phyloP scores from a whole-genome alignment of 2,113 vertebrate species.

The Rhea americana region DNA sequence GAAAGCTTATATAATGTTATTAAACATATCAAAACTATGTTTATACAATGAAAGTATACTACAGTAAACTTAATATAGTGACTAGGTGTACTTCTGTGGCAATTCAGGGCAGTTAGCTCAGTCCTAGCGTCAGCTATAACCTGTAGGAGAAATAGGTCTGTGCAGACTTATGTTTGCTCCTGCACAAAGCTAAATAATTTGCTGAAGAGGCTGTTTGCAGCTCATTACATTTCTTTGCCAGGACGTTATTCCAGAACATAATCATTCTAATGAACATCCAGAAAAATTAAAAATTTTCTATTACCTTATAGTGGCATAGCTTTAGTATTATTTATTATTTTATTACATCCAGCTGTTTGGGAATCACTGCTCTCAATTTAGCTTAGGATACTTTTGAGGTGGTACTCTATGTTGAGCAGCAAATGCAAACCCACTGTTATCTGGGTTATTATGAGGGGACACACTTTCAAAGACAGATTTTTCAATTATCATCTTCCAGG shows the following conservation, averaged over 20 bases:
- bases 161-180: background rate
- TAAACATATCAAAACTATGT: background rate
- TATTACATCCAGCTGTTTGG: background rate
- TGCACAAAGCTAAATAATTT: background rate
- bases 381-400: background rate
- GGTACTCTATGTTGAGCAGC: background rate
- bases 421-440: background rate
- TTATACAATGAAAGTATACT: background rate
- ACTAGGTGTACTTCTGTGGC: background rate
- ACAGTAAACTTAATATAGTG: background rate
- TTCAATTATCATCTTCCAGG: background rate
- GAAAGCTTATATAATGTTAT: background rate
- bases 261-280: background rate
- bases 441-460: background rate
- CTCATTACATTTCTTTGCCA: background rate
- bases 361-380: background rate
- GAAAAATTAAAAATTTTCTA: background rate
- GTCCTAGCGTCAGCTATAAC: background rate
- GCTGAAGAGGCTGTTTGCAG: background rate
- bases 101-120: background rate
- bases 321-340: background rate
- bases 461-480: background rate
- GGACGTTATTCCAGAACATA: background rate
- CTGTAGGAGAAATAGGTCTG: background rate
- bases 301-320: background rate